phyloP scores from a whole-genome alignment of 2,113 vertebrate genomes.

The Calyptommatus sinebrachiatus region DNA sequence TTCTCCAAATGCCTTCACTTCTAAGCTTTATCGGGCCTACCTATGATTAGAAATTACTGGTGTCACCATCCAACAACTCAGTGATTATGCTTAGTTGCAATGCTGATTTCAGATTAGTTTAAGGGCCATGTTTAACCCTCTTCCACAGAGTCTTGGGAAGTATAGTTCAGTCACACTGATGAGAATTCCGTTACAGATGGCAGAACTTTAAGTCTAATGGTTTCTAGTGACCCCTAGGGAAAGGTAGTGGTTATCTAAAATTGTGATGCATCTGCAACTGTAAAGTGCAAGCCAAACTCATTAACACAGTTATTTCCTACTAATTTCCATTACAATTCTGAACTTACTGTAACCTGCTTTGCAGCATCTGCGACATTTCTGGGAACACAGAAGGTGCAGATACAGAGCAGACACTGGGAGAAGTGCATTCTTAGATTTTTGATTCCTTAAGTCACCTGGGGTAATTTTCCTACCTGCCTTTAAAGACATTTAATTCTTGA shows the following conservation, averaged over 20 bases:
- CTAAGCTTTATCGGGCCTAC: background rate
- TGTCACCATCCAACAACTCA: background rate
- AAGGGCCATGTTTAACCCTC: background rate
- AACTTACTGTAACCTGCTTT: background rate
- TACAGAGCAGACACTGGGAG: background rate
- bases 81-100: background rate
- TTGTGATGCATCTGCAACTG: background rate
- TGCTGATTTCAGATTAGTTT: background rate
- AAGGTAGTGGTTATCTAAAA: background rate
- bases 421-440: background rate
- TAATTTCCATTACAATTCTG: background rate
- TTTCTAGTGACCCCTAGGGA: background rate
- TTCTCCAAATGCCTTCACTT: background rate
- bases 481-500: slow-evolving; percentile 11
- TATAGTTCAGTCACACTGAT: background rate
- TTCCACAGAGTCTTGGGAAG: background rate
- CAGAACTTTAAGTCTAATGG: no score
- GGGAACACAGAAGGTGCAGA: background rate
- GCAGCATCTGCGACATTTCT: background rate
- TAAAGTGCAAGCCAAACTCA: background rate
- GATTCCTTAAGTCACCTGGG: background rate
- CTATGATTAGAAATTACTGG: background rate
- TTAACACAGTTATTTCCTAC: background rate
- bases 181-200: background rate
- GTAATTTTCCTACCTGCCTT: background rate